These are phyloP conservation scores for Melospiza melodia DNA, from an alignment of 2,113 vertebrate genomes.

Conservation along the genomic window DNA sequence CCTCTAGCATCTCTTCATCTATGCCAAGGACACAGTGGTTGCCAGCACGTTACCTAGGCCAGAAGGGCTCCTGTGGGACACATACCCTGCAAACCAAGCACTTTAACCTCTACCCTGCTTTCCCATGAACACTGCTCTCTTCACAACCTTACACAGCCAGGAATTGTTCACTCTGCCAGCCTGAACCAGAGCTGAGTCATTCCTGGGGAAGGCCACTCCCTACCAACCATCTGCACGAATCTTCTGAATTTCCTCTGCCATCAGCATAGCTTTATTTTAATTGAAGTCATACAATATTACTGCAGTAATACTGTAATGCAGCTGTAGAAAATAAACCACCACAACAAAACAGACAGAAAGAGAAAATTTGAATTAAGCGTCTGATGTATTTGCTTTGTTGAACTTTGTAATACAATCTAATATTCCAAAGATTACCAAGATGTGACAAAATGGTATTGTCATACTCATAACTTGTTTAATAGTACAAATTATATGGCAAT, in stretches of 20 bases:
- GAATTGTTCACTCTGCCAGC: not conserved
- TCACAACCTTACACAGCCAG: not conserved
- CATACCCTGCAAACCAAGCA: not conserved
- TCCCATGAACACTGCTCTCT: not conserved
- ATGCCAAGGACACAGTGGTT: not conserved
- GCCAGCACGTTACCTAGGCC: not conserved
- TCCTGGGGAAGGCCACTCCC: not conserved
- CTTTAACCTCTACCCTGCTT: not conserved
- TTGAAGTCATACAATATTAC: not conserved
- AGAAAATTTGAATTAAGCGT: not conserved
- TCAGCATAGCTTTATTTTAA: conserved; percentile 11
- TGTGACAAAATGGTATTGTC: not conserved
- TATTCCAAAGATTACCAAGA: not conserved
- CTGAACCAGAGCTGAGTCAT: not conserved
- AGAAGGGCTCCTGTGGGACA: not conserved
- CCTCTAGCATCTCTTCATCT: not conserved
- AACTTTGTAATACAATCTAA: not conserved
- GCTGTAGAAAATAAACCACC: not conserved
- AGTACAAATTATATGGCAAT: not conserved
- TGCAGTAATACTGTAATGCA: not conserved
- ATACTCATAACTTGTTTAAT: not conserved
- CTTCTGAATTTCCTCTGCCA: not conserved
- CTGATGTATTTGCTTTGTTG: not conserved
- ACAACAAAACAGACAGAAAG: not conserved
- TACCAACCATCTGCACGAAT: not conserved